phyloP scores from a whole-genome alignment of 1,140 invertebrate genomes.

The Bombus confusus region DNA sequence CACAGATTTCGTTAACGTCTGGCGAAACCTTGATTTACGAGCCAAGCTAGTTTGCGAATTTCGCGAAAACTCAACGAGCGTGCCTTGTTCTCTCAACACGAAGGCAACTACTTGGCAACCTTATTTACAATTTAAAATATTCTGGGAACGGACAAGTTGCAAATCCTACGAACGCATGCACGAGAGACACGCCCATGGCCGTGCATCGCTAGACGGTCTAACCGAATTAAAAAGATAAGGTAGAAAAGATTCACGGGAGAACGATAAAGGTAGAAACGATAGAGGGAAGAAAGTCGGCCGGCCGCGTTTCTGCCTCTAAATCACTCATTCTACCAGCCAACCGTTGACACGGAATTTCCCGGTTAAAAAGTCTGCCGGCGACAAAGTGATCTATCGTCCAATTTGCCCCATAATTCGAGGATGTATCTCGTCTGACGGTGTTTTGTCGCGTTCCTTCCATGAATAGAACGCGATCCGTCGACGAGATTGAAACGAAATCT shows the following conservation, averaged over 20 bases:
- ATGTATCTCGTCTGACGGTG: neutral
- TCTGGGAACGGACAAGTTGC: neutral
- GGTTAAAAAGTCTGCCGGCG: slow-evolving; percentile 13
- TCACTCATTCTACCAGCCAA: neutral
- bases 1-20: neutral
- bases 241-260: neutral
- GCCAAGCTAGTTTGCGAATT: neutral
- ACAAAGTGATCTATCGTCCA: slow-evolving; percentile 26
- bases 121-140: slow-evolving; percentile 11
- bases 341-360: neutral
- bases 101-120: neutral
- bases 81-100: neutral
- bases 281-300: neutral
- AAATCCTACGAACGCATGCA: neutral
- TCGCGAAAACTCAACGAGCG: neutral
- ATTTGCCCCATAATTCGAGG: slow-evolving; percentile 15
- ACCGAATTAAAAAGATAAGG: neutral
- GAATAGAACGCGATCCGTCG: neutral
- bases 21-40: neutral
- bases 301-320: neutral
- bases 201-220: neutral
- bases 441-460: neutral
- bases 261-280: neutral
- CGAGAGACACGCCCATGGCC: neutral
- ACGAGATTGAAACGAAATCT: slow-evolving; percentile 61